A percentile compares a stretch with the other conserved stretches of the same genome.
These are phyloP conservation scores for Amiota communis DNA, from an alignment of 2,888 invertebrate genomes.

Conservation along the genomic window DNA sequence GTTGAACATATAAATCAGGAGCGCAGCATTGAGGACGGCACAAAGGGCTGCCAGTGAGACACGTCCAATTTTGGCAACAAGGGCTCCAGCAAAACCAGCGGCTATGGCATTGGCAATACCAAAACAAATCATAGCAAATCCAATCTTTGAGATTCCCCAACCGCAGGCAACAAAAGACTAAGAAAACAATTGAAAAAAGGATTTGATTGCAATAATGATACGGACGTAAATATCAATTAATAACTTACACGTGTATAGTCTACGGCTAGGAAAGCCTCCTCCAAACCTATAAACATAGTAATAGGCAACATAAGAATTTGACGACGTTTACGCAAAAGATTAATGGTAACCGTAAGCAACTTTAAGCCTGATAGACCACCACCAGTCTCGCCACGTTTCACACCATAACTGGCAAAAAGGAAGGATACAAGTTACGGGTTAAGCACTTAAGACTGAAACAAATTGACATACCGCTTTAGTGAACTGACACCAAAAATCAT, in stretches of 20 bases:
- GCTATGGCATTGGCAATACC: conserved; percentile 91
- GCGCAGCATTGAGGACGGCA: conserved; percentile 80
- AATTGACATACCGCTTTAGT: conserved; percentile 78
- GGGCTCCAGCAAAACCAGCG: conserved; percentile 84
- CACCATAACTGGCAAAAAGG: conserved; percentile 75
- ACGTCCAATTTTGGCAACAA: conserved; percentile 84
- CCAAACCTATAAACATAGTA: conserved; percentile 93
- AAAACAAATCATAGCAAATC: conserved; percentile 94
- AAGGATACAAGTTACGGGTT: neutral
- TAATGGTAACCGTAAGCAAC: conserved; percentile 84
- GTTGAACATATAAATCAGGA: conserved; percentile 79
- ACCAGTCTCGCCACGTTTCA: conserved; percentile 74
- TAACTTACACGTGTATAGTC: conserved; percentile 83
- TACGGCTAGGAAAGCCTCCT: conserved; percentile 93
- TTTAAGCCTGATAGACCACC: conserved; percentile 79
- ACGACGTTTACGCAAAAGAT: conserved; percentile 83
- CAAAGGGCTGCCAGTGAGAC: conserved; percentile 85
- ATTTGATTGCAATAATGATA: neutral
- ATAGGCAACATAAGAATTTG: conserved; percentile 90
- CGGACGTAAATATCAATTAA: neutral
- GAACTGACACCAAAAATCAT: conserved; percentile 88
- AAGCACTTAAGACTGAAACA: neutral
- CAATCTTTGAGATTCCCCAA: conserved; percentile 91
- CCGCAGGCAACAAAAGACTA: conserved; percentile 90
- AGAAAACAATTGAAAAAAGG: conserved; percentile 46